phyloP scores from a whole-genome alignment of 2,797 vertebrate species.

The Apogon hyalosoma region DNA sequence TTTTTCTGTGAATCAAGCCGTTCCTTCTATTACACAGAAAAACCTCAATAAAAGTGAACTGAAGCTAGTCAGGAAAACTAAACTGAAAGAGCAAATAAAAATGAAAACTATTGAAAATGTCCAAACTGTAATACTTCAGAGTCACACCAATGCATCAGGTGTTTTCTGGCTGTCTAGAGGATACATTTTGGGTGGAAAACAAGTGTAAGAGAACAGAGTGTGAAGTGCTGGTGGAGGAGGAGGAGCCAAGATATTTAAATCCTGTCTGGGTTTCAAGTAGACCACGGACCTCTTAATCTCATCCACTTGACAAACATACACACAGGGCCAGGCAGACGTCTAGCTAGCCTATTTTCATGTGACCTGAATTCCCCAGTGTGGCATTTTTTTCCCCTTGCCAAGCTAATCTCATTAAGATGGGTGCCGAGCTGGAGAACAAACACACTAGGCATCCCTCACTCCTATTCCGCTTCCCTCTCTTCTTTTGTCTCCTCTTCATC shows the following conservation, averaged over 20 bases:
- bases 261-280: slow-evolving; percentile 83
- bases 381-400: slow-evolving; percentile 74
- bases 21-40: too few species aligned
- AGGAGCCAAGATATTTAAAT: slow-evolving; percentile 75
- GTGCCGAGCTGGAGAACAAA: slow-evolving; percentile 79
- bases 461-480: slow-evolving; percentile 65
- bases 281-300: slow-evolving; percentile 80
- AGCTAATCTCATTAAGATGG: slow-evolving; percentile 87
- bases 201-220: slow-evolving; percentile 46
- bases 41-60: too few species aligned
- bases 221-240: slow-evolving; percentile 35
- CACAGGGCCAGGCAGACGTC: slow-evolving; percentile 82
- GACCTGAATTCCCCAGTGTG: slow-evolving; percentile 86
- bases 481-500: slow-evolving; percentile 64
- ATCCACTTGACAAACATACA: slow-evolving; percentile 82
- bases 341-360: slow-evolving; percentile 87
- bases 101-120: too few species aligned
- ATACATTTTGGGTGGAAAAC: slow-evolving; percentile 40
- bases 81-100: too few species aligned
- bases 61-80: too few species aligned
- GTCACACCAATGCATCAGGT: slow-evolving; percentile 46
- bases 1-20: too few species aligned
- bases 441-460: slow-evolving; percentile 69
- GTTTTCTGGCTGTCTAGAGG: slow-evolving; percentile 32
- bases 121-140: background rate